Conservation (phyloP, 2,113 vertebrate species). For the Leptocoma aspasia region DNA sequence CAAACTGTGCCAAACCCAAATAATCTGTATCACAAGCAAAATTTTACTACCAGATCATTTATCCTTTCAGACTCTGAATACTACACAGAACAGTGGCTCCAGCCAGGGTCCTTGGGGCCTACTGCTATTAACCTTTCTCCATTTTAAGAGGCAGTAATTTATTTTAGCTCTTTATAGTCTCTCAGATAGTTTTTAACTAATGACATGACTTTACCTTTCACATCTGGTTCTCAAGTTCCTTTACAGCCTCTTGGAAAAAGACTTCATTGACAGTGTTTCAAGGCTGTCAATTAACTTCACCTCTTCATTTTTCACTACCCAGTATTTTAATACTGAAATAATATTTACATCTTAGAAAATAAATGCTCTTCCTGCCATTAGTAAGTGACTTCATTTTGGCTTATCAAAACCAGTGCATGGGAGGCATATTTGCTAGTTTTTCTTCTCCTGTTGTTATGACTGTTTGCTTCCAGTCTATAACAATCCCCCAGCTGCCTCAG, state of each 20-base stretch:
- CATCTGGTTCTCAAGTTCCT: neutral
- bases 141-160: constrained; percentile 33
- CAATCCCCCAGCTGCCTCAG: neutral
- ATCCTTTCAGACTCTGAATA: neutral
- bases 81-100: neutral
- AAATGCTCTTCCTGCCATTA: neutral
- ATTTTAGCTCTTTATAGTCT: neutral
- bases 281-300: neutral
- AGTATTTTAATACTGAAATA: neutral
- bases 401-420: neutral
- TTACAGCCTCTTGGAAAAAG: neutral
- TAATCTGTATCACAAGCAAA: neutral
- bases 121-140: constrained; percentile 32
- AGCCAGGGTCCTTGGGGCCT: neutral
- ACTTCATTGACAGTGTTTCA: neutral
- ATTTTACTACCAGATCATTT: neutral
- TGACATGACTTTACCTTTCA: neutral
- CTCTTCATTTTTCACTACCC: neutral
- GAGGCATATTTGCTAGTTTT: neutral
- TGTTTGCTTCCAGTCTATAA: neutral
- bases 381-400: neutral
- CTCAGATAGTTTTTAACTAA: constrained; percentile 39
- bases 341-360: neutral
- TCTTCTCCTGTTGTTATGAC: neutral
- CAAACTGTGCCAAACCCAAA: constrained; percentile 18